Percentiles rank a stretch among this genome's conserved stretches.
Conservation (phyloP, 1,140 invertebrate species). For the Cheumatopsyche charites region DNA sequence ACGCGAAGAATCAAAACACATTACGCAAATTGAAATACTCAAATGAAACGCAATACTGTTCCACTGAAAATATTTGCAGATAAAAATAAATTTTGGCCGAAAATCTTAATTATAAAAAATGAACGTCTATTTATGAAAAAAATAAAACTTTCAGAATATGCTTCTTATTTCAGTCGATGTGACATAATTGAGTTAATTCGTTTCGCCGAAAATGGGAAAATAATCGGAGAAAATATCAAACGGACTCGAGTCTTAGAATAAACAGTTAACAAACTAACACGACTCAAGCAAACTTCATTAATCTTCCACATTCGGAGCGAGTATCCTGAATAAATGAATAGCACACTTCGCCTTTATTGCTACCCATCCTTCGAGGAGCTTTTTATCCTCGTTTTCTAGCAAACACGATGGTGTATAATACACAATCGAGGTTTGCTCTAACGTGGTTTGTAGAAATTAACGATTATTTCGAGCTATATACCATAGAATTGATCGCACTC, state of each 20-base stretch:
- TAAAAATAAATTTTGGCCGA: slow-evolving; percentile 9
- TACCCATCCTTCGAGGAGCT: not conserved
- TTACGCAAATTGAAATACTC: slow-evolving; percentile 1
- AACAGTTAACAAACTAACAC: slow-evolving; percentile 18
- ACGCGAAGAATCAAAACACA: slow-evolving; percentile 1
- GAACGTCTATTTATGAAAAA: too few relatives aligned
- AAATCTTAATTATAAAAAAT: too few relatives aligned
- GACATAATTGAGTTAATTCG: too few relatives aligned
- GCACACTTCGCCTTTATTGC: slow-evolving; percentile 14
- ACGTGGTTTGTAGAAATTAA: too few relatives aligned
- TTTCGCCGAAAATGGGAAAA: too few relatives aligned
- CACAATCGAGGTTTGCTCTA: too few relatives aligned
- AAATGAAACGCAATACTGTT: not conserved
- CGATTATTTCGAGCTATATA: too few relatives aligned
- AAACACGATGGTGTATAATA: not conserved
- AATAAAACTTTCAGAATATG: too few relatives aligned
- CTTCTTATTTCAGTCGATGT: too few relatives aligned
- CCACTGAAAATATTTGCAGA: not conserved
- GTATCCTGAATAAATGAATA: slow-evolving; percentile 20
- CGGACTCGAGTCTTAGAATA: not conserved
- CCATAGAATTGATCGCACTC: too few relatives aligned
- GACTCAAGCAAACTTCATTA: slow-evolving; percentile 6
- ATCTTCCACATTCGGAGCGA: slow-evolving; percentile 16
- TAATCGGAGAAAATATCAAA: not conserved
- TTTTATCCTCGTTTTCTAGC: not conserved